A percentile compares a stretch with the other conserved stretches of the same genome.
Conservation (phyloP, 2,888 invertebrate genomes). For the Pyrrhosoma nymphula region DNA sequence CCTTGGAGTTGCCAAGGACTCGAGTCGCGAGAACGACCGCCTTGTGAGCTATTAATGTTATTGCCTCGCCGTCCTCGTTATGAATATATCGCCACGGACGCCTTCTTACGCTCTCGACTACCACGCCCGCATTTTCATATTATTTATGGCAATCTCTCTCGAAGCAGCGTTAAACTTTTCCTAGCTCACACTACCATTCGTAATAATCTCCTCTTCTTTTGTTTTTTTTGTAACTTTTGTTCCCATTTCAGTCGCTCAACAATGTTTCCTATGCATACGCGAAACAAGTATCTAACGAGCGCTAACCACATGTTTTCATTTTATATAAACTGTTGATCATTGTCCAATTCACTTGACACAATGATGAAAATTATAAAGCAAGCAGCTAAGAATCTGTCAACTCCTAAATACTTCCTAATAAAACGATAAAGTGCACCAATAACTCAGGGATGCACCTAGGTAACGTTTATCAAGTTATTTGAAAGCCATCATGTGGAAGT, state of each 20-base stretch:
- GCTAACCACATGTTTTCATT: too few species aligned
- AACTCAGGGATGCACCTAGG: too few species aligned
- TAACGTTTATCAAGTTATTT: too few species aligned
- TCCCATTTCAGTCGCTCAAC: background rate
- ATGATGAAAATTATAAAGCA: too few species aligned
- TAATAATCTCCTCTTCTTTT: background rate
- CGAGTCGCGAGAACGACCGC: constrained; percentile 36
- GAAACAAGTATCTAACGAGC: too few species aligned
- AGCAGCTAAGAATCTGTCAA: too few species aligned
- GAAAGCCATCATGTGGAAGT: too few species aligned
- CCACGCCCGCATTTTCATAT: background rate
- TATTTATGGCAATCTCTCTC: constrained; percentile 2
- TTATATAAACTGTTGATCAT: too few species aligned
- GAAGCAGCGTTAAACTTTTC: background rate
- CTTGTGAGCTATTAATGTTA: constrained; percentile 54
- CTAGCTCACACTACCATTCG: background rate
- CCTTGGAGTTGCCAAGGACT: constrained; percentile 13
- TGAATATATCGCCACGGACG: constrained; percentile 31
- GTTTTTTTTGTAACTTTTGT: background rate
- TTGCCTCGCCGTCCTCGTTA: constrained; percentile 43
- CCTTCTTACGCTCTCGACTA: background rate
- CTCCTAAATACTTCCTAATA: too few species aligned
- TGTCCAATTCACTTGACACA: too few species aligned
- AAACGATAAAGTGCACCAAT: too few species aligned
- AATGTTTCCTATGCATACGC: background rate